These are phyloP conservation scores for Drosophila pachea DNA, from an alignment of 1,140 invertebrate species.

Conservation along the genomic window DNA sequence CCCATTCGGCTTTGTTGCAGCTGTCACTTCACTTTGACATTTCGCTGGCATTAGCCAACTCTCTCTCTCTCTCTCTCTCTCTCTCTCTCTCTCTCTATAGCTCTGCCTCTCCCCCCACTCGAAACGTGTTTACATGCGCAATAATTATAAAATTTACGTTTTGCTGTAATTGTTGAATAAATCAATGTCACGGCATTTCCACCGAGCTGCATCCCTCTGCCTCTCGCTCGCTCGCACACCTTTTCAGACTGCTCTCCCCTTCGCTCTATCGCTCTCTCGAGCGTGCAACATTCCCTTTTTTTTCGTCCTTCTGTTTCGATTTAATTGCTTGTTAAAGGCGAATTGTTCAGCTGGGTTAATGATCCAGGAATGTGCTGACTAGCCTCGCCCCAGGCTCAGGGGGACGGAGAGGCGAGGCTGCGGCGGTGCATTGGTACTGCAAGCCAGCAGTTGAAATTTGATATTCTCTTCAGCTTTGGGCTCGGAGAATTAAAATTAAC, in stretches of 20 bases:
- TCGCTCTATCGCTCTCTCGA: neutral
- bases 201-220: constrained; percentile 39
- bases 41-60: constrained; percentile 52
- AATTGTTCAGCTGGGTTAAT: constrained; percentile 74
- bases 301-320: constrained; percentile 56
- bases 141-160: constrained; percentile 77
- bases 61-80: constrained; percentile 24
- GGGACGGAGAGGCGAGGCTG: neutral
- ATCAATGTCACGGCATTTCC: constrained; percentile 67
- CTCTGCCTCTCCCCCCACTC: constrained; percentile 11
- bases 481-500: neutral
- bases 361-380: constrained; percentile 73
- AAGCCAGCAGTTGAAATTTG: constrained; percentile 31
- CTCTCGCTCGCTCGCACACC: neutral
- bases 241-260: neutral
- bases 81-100: neutral
- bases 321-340: constrained; percentile 76
- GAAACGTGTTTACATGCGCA: constrained; percentile 72
- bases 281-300: constrained; percentile 55
- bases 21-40: constrained; percentile 69
- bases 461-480: constrained; percentile 16
- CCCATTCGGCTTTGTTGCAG: constrained; percentile 51
- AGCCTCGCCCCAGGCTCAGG: constrained; percentile 35
- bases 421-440: neutral
- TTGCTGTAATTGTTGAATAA: constrained; percentile 71